Evolutionary conservation across 1,140 invertebrate species (phyloP).

Genomic region (Calosoma granatense): DNA sequence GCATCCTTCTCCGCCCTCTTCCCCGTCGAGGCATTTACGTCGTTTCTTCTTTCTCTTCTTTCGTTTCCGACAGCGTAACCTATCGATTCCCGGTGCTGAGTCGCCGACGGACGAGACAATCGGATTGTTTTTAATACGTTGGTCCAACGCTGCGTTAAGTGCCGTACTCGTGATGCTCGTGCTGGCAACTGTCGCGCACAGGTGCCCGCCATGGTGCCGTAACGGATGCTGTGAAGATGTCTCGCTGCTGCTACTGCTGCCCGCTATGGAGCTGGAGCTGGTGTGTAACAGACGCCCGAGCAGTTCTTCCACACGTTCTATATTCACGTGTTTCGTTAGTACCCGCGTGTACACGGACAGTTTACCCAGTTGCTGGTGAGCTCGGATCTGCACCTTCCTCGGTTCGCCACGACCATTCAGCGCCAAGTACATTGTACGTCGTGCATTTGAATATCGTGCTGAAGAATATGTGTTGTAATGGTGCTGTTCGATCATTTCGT

Average conservation of each 20-base stretch:
- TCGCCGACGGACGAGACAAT: constrained; percentile 13
- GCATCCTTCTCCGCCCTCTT: constrained; percentile 21
- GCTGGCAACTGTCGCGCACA: constrained; percentile 12
- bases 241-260: constrained; percentile 11
- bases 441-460: constrained; percentile 56
- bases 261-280: constrained; percentile 23
- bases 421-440: constrained; percentile 63
- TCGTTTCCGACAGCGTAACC: constrained; percentile 25
- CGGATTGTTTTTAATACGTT: constrained; percentile 10
- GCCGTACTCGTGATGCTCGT: neutral
- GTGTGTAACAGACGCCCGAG: constrained; percentile 22
- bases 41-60: constrained; percentile 32
- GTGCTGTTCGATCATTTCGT: constrained; percentile 71
- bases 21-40: constrained; percentile 26
- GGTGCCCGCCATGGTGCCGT: constrained; percentile 11
- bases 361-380: constrained; percentile 54
- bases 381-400: constrained; percentile 55
- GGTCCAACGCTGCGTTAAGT: neutral
- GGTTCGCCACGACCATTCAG: constrained; percentile 59
- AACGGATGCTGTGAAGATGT: constrained; percentile 2
- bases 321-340: constrained; percentile 49
- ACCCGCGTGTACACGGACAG: constrained; percentile 58
- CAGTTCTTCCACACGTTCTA: constrained; percentile 40
- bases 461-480: constrained; percentile 80
- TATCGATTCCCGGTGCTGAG: neutral